Evolutionary conservation across 2,888 invertebrate genomes (phyloP).

Genomic region (Caenorhabditis panamensis): DNA sequence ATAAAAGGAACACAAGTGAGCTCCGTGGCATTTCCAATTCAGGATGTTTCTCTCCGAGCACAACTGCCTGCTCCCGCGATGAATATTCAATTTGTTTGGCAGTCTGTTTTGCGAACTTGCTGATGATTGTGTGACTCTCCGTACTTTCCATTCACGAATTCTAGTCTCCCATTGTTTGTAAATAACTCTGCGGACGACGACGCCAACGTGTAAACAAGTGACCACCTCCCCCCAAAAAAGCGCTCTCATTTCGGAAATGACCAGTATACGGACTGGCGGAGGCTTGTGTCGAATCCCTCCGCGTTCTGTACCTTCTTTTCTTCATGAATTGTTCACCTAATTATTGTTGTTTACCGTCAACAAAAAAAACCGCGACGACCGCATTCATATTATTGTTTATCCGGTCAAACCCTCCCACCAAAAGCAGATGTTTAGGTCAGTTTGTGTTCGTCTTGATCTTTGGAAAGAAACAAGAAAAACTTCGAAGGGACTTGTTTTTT

Average conservation of each 20-base stretch:
- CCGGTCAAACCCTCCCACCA: slow-evolving; percentile 15
- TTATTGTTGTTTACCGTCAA: slow-evolving; percentile 53
- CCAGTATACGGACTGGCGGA: slow-evolving; percentile 19
- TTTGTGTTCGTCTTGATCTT: slow-evolving; percentile 6
- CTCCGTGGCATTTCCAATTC: background rate
- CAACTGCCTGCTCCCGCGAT: background rate
- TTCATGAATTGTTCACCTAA: slow-evolving; percentile 55
- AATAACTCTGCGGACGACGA: slow-evolving; percentile 4
- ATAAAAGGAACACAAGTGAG: background rate
- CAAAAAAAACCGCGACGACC: slow-evolving; percentile 26
- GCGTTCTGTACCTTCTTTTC: slow-evolving; percentile 17
- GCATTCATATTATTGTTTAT: slow-evolving; percentile 48
- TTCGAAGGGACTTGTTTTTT: background rate
- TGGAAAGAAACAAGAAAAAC: background rate
- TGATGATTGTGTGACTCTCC: slow-evolving; percentile 21
- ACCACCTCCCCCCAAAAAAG: slow-evolving; percentile 4
- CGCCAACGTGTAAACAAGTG: slow-evolving; percentile 38
- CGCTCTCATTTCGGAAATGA: slow-evolving; percentile 45
- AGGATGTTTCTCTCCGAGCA: background rate
- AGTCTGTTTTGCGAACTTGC: background rate
- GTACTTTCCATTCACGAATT: slow-evolving; percentile 17
- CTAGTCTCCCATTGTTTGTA: slow-evolving; percentile 26
- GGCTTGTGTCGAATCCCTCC: slow-evolving; percentile 5
- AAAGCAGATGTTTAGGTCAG: slow-evolving; percentile 23
- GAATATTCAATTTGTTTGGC: slow-evolving; percentile 14